Base-by-base conservation (phyloP, 2,888 invertebrate genomes). In the Drosophila colorata region DNA sequence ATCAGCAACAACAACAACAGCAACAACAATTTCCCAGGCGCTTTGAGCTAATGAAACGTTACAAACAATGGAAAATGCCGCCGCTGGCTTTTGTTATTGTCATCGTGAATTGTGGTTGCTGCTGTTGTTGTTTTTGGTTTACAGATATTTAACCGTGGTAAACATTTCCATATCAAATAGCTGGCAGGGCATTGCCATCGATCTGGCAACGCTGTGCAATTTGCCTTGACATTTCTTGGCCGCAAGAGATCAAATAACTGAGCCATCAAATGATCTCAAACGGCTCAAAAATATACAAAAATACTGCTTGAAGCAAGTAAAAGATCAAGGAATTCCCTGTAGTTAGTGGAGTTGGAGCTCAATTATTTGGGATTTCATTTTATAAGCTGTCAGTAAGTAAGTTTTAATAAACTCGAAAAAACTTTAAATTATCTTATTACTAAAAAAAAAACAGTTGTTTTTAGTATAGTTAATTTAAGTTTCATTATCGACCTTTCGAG, bases 91-190 rank as follows among this genome's bases (percentile, higher is more conserved):
- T 58, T 58, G 18, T 58, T 71, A 37, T 71, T 67, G 49, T 55
- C 51, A 57, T 57, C 65, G 46, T 69, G 56, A 64, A 56, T 63
- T 63, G 56, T 51, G 14, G 41, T 18, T 48, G 37, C 31, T 52
- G 16, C 48, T 14, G 49, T 40, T 56, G 49, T 49, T 53, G 40
- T 38, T 61, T 38, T 63, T 52, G 64, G 43, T 35, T 66, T 71
- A 56, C 20, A 76, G 72, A 59, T 71, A 76, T 74, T 77, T 66
- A 74, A 28, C 72, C 67, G 66, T 76, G 76, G 66, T 60, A 76
- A 76, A 46, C 78, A 74, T 72, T 76, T 77, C 66, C 73, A 77
- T 74, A 77, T 66, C 73, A 61, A 77, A 77, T 74, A 66, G 55
- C 73, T 60, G 41, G 2, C 65, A 74, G 78, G 58, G 69, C 78